These are phyloP conservation scores for Catotricha subobsoleta DNA, from an alignment of 2,888 invertebrate genomes.

Conservation along the genomic window DNA sequence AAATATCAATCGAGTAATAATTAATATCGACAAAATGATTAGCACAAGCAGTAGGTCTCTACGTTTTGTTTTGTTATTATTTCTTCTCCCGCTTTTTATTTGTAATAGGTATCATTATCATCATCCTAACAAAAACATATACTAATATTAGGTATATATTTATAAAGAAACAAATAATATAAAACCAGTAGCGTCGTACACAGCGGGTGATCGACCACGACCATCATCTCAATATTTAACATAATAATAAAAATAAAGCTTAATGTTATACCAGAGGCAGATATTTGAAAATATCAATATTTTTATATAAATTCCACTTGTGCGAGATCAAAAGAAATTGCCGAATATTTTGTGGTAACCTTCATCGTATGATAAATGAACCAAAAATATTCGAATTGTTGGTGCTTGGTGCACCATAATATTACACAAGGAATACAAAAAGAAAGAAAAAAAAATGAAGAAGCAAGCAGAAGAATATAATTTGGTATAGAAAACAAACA, in stretches of 20 bases:
- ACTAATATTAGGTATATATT: no score
- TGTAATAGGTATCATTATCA: no score
- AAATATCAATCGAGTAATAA: no score
- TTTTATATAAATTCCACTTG: neutral
- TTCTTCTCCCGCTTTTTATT: neutral
- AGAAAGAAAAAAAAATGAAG: neutral
- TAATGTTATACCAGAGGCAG: no score
- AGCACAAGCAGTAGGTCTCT: no score
- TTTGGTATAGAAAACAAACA: no score
- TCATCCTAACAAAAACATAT: no score
- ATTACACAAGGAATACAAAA: neutral
- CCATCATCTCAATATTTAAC: neutral
- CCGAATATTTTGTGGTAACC: neutral
- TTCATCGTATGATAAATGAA: neutral
- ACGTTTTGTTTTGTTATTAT: no score
- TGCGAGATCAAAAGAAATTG: neutral
- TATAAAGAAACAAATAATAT: conserved; percentile 3
- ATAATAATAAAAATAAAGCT: neutral
- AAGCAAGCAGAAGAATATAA: no score
- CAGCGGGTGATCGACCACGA: neutral
- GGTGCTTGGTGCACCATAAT: neutral
- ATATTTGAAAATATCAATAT: neutral
- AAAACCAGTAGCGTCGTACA: conserved; percentile 4
- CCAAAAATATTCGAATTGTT: neutral
- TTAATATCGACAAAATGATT: no score